phyloP scores from a whole-genome alignment of 2,113 vertebrate genomes.

The Henicopernis longicauda region DNA sequence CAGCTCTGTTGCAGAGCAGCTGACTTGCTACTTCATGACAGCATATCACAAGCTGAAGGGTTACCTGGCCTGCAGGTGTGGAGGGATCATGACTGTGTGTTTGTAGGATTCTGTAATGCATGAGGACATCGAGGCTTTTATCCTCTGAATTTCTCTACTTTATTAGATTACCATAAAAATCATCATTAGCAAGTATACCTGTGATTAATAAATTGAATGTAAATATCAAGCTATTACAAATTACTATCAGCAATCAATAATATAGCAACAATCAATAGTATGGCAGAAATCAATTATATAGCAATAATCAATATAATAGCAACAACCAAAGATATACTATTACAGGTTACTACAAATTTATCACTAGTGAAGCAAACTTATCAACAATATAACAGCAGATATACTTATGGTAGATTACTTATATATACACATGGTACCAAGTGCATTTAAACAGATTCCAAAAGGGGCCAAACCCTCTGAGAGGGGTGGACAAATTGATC shows the following conservation, averaged over 20 bases:
- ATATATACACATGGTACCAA: background rate
- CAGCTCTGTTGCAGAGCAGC: background rate
- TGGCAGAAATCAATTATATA: background rate
- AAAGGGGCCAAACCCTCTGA: background rate
- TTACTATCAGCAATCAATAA: background rate
- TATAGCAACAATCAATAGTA: background rate
- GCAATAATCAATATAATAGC: background rate
- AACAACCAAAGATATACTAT: background rate
- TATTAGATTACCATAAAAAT: background rate
- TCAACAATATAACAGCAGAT: background rate
- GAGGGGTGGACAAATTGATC: background rate
- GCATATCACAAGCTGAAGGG: background rate
- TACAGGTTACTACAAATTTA: background rate
- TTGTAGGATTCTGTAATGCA: background rate
- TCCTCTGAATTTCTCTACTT: background rate
- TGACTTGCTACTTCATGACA: background rate
- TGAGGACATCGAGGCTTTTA: background rate
- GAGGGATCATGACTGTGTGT: background rate
- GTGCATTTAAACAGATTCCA: background rate
- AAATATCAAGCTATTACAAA: background rate
- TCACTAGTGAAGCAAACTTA: background rate
- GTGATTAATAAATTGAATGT: background rate
- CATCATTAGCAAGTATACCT: background rate
- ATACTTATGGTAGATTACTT: background rate
- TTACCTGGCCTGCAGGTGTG: background rate